Evolutionary conservation across 2,888 invertebrate species (phyloP), one percentile per base, ranked within the genome.

Genomic region (Smittia sp.): DNA sequence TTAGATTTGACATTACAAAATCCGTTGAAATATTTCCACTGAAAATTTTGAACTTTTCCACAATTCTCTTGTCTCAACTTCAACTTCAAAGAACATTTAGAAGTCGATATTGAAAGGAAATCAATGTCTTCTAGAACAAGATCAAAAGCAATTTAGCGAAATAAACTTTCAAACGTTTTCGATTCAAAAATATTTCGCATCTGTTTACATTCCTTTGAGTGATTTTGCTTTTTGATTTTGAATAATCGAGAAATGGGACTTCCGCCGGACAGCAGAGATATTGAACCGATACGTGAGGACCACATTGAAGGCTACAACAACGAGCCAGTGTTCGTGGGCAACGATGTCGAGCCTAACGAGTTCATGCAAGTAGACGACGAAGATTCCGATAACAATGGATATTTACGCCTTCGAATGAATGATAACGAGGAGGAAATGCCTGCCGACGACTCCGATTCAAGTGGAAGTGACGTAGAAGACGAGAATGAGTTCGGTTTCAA

Each of bases 351-450:
- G 20, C 39, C 41, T 20, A 39, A 67, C 7, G 67, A 67, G 13
- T 11, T 11, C 25, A 69, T 69, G 69, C 41, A 68, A 22, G 46
- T 68, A 0, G 32, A 32, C 9, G 32, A 9, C 3, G 32, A 32
- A 3, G 46, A 68, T 13, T 39, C 22, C 13, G 27, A 52, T 1
- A 69, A 69, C 20, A 27, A 54, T 7, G 69, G 69, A 25, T 69
- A 69, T 69, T 20, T 54, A 9, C 25, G 52, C 1, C 41, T 32
- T 6, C 46, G 15, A 54, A 41, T 41, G 2, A 25, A 25, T 25
- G 52, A 54, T n/a, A 18, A 46, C 39, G 41, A 11, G 9, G n/a
- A 67, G 18, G 46, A 68, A 22, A 66, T 68, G 24, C 68, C 68
- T 24, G 68, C 46, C 6, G 41, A 68, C 9, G 68, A 68, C 7